phyloP scores from a whole-genome alignment of 37 sponge, comb jelly and placozoan species.

The Ianthella basta region DNA sequence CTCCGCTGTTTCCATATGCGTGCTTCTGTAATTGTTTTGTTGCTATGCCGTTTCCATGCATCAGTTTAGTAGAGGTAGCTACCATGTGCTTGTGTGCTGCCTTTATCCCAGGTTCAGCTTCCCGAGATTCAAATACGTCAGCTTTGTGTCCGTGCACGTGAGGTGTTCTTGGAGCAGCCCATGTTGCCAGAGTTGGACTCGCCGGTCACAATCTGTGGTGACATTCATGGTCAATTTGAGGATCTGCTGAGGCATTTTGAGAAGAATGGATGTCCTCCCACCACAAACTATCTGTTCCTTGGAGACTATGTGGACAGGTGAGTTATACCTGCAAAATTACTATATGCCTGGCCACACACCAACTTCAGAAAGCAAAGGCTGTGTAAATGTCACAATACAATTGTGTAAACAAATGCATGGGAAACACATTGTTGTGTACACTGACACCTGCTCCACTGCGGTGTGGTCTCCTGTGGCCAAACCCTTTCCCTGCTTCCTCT shows the following conservation, averaged over 20 bases:
- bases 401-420: no score
- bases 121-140: constrained; percentile 83
- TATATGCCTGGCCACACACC: no score
- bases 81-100: not conserved
- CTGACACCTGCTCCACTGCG: no score
- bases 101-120: constrained; percentile 64
- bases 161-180: constrained; percentile 85
- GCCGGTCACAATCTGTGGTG: constrained; percentile 89
- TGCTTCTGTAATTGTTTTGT: no score
- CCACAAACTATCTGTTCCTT: constrained; percentile 83
- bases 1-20: no score
- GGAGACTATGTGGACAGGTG: constrained; percentile 94
- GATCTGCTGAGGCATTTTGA: constrained; percentile 86
- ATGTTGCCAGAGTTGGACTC: constrained; percentile 82
- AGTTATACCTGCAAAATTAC: not conserved
- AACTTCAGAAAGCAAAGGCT: no score
- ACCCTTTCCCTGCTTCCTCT: no score
- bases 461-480: no score
- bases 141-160: constrained; percentile 75
- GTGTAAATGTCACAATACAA: no score
- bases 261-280: constrained; percentile 82
- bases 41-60: no score
- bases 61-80: no score
- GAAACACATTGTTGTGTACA: no score
- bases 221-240: constrained; percentile 91